A percentile compares a stretch with the other conserved stretches of the same genome.
Evolutionary conservation across 92 coral and sea anemone species (phyloP).

Genomic region (Bergia sp.): DNA sequence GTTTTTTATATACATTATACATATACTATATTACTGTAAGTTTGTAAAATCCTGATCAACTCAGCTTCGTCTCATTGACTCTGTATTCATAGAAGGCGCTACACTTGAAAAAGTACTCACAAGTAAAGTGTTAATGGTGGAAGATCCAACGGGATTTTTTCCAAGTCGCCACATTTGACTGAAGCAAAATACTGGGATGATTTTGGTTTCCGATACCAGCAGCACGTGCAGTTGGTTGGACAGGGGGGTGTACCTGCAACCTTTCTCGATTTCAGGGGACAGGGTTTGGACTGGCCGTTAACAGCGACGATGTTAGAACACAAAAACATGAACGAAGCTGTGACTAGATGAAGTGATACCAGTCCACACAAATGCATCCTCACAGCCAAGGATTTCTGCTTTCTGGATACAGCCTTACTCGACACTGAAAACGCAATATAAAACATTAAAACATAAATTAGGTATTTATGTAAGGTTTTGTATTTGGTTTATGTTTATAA

Average conservation of each 20-base stretch:
- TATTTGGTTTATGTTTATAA: too few species aligned
- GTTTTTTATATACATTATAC: too few species aligned
- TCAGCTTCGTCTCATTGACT: too few species aligned
- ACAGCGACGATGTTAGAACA: neutral
- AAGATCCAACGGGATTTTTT: neutral
- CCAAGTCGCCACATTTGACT: neutral
- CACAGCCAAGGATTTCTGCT: neutral
- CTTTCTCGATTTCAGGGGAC: neutral
- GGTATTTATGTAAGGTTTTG: too few species aligned
- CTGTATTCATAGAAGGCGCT: too few species aligned
- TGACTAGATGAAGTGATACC: neutral
- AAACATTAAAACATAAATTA: too few species aligned
- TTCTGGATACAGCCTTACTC: neutral
- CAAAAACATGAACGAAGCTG: neutral
- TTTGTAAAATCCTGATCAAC: too few species aligned
- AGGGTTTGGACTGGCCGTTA: neutral
- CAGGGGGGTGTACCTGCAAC: neutral
- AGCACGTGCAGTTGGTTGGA: neutral
- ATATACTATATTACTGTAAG: too few species aligned
- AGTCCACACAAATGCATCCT: neutral
- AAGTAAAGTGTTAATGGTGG: slow-evolving; percentile 6
- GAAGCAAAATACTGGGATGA: neutral
- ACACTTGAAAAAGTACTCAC: neutral
- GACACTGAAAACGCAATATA: neutral
- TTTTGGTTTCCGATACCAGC: neutral